Evolutionary conservation across 2,888 invertebrate species (phyloP).

Genomic region (Apamea monoglypha): DNA sequence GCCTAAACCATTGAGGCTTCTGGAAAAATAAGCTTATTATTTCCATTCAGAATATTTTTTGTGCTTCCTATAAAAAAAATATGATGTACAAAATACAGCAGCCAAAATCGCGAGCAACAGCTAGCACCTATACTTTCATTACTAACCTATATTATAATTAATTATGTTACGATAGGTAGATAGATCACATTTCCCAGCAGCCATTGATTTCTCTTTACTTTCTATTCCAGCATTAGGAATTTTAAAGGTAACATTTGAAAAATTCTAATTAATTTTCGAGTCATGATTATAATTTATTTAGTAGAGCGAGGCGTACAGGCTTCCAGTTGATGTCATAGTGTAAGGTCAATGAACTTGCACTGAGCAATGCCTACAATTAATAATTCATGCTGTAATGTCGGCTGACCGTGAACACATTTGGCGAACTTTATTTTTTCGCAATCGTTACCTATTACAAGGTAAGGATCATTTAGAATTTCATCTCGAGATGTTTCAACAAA

Average conservation of each 20-base stretch:
- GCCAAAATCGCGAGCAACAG: neutral
- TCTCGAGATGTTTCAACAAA: conserved; percentile 18
- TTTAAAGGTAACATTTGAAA: conserved; percentile 37
- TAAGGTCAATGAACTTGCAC: conserved; percentile 78
- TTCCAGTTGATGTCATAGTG: conserved; percentile 63
- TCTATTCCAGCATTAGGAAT: conserved; percentile 37
- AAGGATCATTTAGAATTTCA: conserved; percentile 58
- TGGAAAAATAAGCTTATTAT: neutral
- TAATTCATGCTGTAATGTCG: conserved; percentile 83
- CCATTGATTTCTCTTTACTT: conserved; percentile 39
- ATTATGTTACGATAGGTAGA: neutral
- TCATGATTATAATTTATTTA: conserved; percentile 60
- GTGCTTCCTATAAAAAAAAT: neutral
- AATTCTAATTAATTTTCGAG: conserved; percentile 57
- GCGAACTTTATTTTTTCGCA: conserved; percentile 69
- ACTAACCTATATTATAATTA: neutral
- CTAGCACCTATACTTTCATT: neutral
- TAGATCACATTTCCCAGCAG: neutral
- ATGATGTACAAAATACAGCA: neutral
- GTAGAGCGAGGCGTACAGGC: conserved; percentile 67
- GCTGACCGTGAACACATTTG: conserved; percentile 78
- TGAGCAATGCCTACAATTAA: conserved; percentile 83
- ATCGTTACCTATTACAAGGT: conserved; percentile 52
- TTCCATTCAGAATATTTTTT: neutral
- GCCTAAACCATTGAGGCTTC: neutral